These are phyloP conservation scores for Mellivora capensis DNA, from an alignment of 2,113 vertebrate genomes.

Conservation along the genomic window DNA sequence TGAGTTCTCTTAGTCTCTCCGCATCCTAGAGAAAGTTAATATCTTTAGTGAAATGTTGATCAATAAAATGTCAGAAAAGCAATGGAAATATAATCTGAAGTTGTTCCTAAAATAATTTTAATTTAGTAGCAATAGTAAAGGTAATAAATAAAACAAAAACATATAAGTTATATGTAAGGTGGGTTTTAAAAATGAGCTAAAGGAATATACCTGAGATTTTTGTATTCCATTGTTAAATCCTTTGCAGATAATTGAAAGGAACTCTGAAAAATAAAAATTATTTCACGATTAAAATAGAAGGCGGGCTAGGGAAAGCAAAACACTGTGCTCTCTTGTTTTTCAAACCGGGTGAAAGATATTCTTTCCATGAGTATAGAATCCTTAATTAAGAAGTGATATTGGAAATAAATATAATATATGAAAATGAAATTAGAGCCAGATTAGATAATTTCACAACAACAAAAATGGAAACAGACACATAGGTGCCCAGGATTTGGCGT, in stretches of 20 bases:
- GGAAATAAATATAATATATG: not conserved
- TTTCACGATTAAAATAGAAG: conserved; percentile 50
- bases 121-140: conserved; percentile 9
- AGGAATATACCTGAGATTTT: conserved; percentile 75
- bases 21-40: conserved; percentile 75
- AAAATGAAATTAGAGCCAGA: not conserved
- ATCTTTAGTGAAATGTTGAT: conserved; percentile 38
- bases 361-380: not conserved
- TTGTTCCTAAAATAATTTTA: conserved; percentile 27
- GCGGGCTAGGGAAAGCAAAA: conserved; percentile 21
- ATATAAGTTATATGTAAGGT: not conserved
- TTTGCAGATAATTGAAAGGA: conserved; percentile 62
- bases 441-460: not conserved
- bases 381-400: not conserved
- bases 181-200: not conserved
- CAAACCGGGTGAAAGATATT: not conserved
- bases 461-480: not conserved
- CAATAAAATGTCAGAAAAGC: conserved; percentile 15
- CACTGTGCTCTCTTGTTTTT: conserved; percentile 10
- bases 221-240: conserved; percentile 74
- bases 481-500: not conserved
- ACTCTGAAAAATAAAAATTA: conserved; percentile 62
- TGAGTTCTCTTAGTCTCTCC: conserved; percentile 61
- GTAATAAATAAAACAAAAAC: conserved; percentile 34
- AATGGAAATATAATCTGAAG: conserved; percentile 14